Evolutionary conservation across 1,140 invertebrate species (phyloP).

Genomic region (Drosophila trapezifrons): DNA sequence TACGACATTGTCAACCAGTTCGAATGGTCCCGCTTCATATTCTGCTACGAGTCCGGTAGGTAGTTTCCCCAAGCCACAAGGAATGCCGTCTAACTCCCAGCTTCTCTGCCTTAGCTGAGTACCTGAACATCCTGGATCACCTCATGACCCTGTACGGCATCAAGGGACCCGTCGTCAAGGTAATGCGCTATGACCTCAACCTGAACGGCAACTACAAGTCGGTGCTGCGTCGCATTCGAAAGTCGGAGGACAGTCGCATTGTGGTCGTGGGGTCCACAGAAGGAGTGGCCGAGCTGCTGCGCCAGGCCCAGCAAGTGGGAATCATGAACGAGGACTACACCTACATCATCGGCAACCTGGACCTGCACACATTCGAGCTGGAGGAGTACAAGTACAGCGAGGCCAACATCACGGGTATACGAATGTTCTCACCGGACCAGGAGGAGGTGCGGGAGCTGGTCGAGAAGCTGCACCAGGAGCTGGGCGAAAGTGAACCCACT

Average conservation of each 20-base stretch:
- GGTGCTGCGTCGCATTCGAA: constrained; percentile 85
- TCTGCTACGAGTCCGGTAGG: constrained; percentile 90
- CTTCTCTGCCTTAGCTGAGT: constrained; percentile 69
- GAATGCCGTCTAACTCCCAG: neutral
- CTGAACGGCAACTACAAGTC: constrained; percentile 84
- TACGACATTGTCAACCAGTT: constrained; percentile 90
- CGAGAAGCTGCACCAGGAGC: constrained; percentile 52
- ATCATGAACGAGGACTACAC: constrained; percentile 91
- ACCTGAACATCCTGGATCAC: constrained; percentile 90
- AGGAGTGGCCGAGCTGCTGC: constrained; percentile 88
- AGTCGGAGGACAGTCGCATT: constrained; percentile 89
- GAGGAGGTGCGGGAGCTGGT: constrained; percentile 67
- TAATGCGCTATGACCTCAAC: constrained; percentile 86
- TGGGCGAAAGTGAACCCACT: constrained; percentile 58
- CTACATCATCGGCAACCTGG: constrained; percentile 91
- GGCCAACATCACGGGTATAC: constrained; percentile 92
- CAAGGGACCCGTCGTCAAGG: constrained; percentile 85
- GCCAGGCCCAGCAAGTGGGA: constrained; percentile 92
- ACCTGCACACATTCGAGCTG: constrained; percentile 92
- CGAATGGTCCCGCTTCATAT: constrained; percentile 93
- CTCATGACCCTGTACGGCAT: constrained; percentile 89
- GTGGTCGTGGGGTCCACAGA: constrained; percentile 90
- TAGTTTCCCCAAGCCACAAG: neutral
- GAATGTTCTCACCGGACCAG: constrained; percentile 87
- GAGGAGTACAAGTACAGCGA: constrained; percentile 92